A percentile compares a stretch with the other conserved stretches of the same genome.
phyloP scores from a whole-genome alignment of 2,797 vertebrate genomes.

The Myotis pilosus region DNA sequence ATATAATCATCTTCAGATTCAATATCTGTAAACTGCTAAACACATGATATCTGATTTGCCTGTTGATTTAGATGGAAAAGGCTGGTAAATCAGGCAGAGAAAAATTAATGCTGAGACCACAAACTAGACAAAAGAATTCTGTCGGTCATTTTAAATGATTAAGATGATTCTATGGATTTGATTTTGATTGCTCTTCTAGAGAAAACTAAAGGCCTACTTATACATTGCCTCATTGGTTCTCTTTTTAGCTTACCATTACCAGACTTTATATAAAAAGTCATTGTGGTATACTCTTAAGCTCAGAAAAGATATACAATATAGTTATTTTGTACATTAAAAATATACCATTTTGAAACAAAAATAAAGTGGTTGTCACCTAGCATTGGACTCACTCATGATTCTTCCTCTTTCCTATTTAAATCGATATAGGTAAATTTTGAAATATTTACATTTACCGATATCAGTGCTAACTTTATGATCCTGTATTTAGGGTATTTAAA shows the following conservation, averaged over 20 bases:
- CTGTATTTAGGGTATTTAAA: background rate
- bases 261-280: background rate
- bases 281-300: background rate
- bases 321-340: background rate
- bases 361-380: background rate
- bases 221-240: background rate
- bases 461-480: background rate
- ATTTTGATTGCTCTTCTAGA: slow-evolving; percentile 4
- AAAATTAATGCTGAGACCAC: background rate
- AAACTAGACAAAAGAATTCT: background rate
- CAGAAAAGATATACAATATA: background rate
- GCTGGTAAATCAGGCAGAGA: background rate
- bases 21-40: background rate
- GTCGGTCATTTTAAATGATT: background rate
- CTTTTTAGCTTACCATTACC: background rate
- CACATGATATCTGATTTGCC: background rate
- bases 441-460: background rate
- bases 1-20: background rate
- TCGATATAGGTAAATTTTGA: background rate
- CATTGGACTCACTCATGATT: background rate
- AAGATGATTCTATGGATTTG: background rate
- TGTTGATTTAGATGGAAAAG: background rate
- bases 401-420: background rate
- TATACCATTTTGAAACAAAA: slow-evolving; percentile 17
- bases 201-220: background rate